A percentile compares a stretch with the other conserved stretches of the same genome.
Conservation (phyloP, 2,888 invertebrate species). For the Hemicrepidius hirtus region DNA sequence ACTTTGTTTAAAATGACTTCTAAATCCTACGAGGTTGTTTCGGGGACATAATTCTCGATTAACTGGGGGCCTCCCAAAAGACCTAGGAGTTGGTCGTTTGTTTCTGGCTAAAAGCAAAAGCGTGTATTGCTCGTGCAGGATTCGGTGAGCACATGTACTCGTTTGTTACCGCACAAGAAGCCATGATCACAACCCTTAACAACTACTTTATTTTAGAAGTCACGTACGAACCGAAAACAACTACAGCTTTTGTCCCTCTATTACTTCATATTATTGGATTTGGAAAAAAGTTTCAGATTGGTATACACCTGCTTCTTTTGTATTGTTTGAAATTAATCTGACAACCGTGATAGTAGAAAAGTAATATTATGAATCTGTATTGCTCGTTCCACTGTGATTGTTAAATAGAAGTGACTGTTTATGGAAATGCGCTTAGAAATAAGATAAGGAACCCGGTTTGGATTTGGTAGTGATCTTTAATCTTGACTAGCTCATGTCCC, state of each 20-base stretch:
- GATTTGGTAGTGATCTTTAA: conserved; percentile 49
- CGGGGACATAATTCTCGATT: conserved; percentile 65
- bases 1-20: conserved; percentile 45
- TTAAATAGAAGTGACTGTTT: too few species aligned
- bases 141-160: conserved; percentile 50
- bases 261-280: conserved; percentile 37
- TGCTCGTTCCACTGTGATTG: too few species aligned
- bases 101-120: conserved; percentile 67
- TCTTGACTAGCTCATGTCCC: conserved; percentile 57
- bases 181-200: conserved; percentile 42
- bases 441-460: background rate
- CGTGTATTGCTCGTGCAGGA: conserved; percentile 60
- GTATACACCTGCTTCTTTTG: too few species aligned
- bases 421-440: too few species aligned
- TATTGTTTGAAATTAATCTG: too few species aligned
- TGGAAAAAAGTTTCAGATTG: background rate
- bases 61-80: conserved; percentile 62
- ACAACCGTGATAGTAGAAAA: too few species aligned
- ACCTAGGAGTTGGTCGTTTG: conserved; percentile 64
- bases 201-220: conserved; percentile 48
- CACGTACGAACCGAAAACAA: conserved; percentile 39
- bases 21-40: conserved; percentile 44
- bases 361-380: too few species aligned
- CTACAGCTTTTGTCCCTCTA: conserved; percentile 35
- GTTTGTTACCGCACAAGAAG: conserved; percentile 47